phyloP scores from a whole-genome alignment of 2,888 invertebrate genomes.

The Helicoverpa assulta region DNA sequence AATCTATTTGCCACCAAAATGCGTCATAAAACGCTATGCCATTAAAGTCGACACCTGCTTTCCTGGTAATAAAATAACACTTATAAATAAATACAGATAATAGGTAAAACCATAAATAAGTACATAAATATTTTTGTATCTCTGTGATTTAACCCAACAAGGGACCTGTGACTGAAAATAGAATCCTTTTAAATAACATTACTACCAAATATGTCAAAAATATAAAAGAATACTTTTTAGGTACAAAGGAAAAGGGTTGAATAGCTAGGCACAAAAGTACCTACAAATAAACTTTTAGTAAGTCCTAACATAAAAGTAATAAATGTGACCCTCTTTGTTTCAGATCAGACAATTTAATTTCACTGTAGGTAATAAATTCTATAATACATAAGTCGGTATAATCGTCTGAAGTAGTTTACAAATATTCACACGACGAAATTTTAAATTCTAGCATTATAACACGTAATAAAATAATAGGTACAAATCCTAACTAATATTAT shows the following conservation, averaged over 20 bases:
- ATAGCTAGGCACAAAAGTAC: not conserved
- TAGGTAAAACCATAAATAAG: constrained; percentile 9
- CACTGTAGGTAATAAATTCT: not conserved
- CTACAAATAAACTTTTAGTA: not conserved
- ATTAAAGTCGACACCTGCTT: not conserved
- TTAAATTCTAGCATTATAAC: no score
- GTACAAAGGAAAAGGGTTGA: not conserved
- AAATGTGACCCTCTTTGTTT: constrained; percentile 2
- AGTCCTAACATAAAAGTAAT: not conserved
- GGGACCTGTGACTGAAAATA: not conserved
- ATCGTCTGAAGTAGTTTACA: not conserved
- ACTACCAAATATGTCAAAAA: not conserved
- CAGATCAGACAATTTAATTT: not conserved
- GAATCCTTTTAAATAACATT: not conserved
- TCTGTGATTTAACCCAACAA: no score
- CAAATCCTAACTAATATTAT: no score
- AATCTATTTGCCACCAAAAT: no score
- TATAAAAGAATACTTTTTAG: not conserved
- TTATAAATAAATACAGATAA: no score
- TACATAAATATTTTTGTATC: constrained; percentile 16
- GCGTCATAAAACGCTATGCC: not conserved
- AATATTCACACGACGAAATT: not conserved
- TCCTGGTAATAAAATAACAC: no score
- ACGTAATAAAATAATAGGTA: no score
- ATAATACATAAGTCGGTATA: not conserved